Evolutionary conservation across 2,113 vertebrate species (phyloP), one percentile per base, ranked within the genome.

Genomic region (Malurus melanocephalus): DNA sequence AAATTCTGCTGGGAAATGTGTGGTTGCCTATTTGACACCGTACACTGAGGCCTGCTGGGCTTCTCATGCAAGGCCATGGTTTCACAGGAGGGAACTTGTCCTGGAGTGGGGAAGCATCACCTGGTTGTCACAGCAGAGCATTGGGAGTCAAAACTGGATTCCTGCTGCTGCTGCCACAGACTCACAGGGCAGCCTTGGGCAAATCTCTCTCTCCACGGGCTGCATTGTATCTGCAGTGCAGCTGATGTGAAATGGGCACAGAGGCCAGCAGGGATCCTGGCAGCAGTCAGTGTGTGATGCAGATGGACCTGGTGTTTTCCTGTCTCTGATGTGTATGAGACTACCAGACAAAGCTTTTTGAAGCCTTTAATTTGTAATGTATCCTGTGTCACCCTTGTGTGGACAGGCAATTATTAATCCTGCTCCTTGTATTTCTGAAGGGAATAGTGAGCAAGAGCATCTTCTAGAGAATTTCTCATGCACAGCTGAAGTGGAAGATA

Each of bases 261-360:
- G 57, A 49, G 69, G 19, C 49, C 66, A 87, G 30, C 52, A 83
- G 59, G 28, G 55, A 42, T 65, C 46, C 38, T 80, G 60, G 56
- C 65, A 65, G 59, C 32, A 23, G 42, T 42, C 0, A 0, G 1
- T 67, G 26, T 40, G 12, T 42, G 46, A 38, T 45, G 33, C n/a
- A 51, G 55, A 26, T 51, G 21, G 46, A 77, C 19, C 6, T 1
- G 2, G 19, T 27, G 4, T 93, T 74, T 90, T 77, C 46, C 66
- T 76, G 35, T 52, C 28, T 7, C 3, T 74, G 40, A 67, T 1
- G 6, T 15, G 13, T 32, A 8, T 45, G 35, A 83, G 35, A 49
- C 46, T 42, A 40, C 40, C 19, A 59, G 65, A 71, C 35, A 88
- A 78, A 80, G 35, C 28, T 46, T 84, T 87, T 78, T 67, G 68